Evolutionary conservation across 2,113 vertebrate species (phyloP), one percentile per base, ranked within the genome.

Genomic region (Eurystomus gularis): DNA sequence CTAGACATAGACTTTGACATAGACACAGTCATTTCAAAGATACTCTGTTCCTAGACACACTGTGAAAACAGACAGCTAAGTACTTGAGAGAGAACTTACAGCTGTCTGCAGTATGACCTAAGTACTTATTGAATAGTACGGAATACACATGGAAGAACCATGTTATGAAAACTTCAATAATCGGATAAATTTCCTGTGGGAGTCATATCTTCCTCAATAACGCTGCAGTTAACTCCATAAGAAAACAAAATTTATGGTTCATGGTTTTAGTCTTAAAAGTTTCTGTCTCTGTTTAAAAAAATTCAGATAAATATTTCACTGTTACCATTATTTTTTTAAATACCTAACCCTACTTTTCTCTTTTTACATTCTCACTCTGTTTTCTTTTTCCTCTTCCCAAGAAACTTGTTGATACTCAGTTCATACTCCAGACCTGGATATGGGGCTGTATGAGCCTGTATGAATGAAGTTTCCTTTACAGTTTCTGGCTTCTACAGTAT

Each of bases 51-150:
- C 26, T 39, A 75, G 46, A 55, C 55, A 44, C 79, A 55, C 35
- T 86, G 69, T 92, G 80, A 83, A 91, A 94, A 75, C 72, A 94
- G 68, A 71, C 40, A 73, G 62, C 15, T 69, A 40, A 58, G 51
- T 75, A 55, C 70, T 75, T 86, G 72, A 77, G 46, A 82, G 25
- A 75, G 46, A 92, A 39, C 0, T 0, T 81, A 70, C 64, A 84
- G 42, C 31, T 88, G 46, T 79, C 64, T 78, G 46, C 64, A 81
- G 37, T 46, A 70, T 78, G 91, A 95, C 76, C 88, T 78, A 80
- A 86, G 39, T 25, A 60, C 28, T 81, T 88, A 31, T 62, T 85
- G 91, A 92, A 60, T 48, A 86, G 64, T 44, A 68, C 72, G 64
- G 69, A 88, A 92, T 82, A 88, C 18, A 68, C 26, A 51, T 2